Percentiles rank a stretch among this genome's conserved stretches.
These are phyloP conservation scores for Phrynocephalus versicolor DNA, from an alignment of 2,113 vertebrate species.

Conservation along the genomic window DNA sequence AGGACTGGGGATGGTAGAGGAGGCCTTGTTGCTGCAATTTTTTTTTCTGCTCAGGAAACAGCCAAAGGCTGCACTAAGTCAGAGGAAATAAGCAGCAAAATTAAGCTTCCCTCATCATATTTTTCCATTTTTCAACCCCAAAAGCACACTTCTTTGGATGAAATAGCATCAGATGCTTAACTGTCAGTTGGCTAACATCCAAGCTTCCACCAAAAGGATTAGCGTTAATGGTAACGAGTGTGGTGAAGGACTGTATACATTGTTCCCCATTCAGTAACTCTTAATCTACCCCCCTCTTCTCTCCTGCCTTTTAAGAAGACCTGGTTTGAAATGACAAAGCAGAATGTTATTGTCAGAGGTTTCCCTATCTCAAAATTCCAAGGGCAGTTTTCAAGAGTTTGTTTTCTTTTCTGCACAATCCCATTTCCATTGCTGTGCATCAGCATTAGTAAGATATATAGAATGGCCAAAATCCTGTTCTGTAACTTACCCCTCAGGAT, in stretches of 20 bases:
- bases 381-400: neutral
- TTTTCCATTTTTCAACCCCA: neutral
- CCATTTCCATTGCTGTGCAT: neutral
- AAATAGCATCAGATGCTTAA: constrained; percentile 53
- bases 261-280: neutral
- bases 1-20: neutral
- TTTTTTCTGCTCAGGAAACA: constrained; percentile 63
- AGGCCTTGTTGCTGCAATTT: constrained; percentile 59
- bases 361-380: neutral
- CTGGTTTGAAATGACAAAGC: neutral
- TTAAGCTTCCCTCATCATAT: constrained; percentile 54
- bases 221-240: neutral
- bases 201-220: constrained; percentile 37
- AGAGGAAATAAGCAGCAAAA: constrained; percentile 64
- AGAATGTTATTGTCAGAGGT: neutral
- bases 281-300: too few species aligned
- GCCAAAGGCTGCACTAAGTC: constrained; percentile 56
- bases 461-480: too few species aligned
- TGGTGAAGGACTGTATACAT: constrained; percentile 11
- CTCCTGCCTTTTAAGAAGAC: neutral
- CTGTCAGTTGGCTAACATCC: constrained; percentile 55
- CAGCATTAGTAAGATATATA: neutral
- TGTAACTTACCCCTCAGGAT: too few species aligned
- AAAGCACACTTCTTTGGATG: constrained; percentile 23
- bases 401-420: neutral